These are phyloP conservation scores for Hirtodrosophila trivittata DNA, from an alignment of 2,888 invertebrate genomes.

Conservation along the genomic window DNA sequence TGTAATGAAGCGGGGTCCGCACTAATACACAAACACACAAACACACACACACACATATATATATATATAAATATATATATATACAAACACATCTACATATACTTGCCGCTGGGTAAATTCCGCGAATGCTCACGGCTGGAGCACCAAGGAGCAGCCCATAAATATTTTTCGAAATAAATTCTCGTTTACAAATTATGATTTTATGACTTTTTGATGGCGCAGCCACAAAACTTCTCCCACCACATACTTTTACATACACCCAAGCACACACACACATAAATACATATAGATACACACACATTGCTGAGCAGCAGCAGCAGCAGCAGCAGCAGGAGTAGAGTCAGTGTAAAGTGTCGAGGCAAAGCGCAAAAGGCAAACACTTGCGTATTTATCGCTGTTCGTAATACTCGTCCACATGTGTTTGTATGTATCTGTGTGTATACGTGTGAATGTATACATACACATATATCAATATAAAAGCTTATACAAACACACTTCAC, in stretches of 20 bases:
- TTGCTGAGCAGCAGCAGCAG: not conserved
- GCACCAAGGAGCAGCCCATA: constrained; percentile 63
- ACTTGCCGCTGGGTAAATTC: constrained; percentile 44
- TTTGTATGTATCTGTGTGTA: constrained; percentile 29
- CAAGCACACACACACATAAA: constrained; percentile 17
- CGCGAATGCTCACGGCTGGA: constrained; percentile 49
- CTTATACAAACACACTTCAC: constrained; percentile 17
- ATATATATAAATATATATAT: constrained; percentile 1
- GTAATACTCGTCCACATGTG: constrained; percentile 18
- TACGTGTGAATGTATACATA: constrained; percentile 6
- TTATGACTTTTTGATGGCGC: constrained; percentile 80
- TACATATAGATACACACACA: constrained; percentile 7
- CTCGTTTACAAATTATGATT: constrained; percentile 82
- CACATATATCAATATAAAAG: constrained; percentile 26
- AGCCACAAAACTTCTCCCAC: constrained; percentile 54
- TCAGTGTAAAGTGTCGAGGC: constrained; percentile 50
- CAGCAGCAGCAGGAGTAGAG: not conserved
- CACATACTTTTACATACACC: constrained; percentile 20
- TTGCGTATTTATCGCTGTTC: constrained; percentile 69
- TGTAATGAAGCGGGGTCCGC: constrained; percentile 61
- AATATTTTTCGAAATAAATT: constrained; percentile 80
- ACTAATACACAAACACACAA: constrained; percentile 11
- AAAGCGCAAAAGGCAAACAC: constrained; percentile 58
- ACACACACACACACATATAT: not conserved
- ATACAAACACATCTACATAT: constrained; percentile 1